Percentiles rank a stretch among this genome's conserved stretches.
These are phyloP conservation scores for Ommatoiulus sabulosus DNA, from an alignment of 2,888 invertebrate species.

Conservation along the genomic window DNA sequence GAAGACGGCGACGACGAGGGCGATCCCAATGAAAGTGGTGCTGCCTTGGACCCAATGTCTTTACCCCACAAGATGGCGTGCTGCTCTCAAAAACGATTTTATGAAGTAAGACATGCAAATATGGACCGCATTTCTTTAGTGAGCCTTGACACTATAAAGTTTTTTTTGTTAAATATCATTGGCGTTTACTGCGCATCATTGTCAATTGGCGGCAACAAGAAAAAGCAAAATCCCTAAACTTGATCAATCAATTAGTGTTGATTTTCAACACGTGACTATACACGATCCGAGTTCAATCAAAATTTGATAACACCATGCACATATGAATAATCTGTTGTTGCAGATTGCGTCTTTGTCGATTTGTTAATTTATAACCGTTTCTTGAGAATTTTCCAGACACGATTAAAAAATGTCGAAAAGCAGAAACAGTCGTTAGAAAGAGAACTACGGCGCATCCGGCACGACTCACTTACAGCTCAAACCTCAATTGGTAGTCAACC, in stretches of 20 bases:
- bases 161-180: too few relatives aligned
- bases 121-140: neutral
- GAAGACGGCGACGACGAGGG: constrained; percentile 34
- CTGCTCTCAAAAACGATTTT: constrained; percentile 37
- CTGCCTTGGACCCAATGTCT: neutral
- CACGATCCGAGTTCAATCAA: too few relatives aligned
- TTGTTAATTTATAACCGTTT: neutral
- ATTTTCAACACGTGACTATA: too few relatives aligned
- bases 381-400: constrained; percentile 9
- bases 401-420: constrained; percentile 48
- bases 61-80: neutral
- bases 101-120: constrained; percentile 26
- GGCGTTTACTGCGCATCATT: too few relatives aligned
- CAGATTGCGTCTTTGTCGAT: neutral
- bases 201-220: too few relatives aligned
- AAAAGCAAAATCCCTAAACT: too few relatives aligned
- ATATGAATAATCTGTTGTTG: neutral
- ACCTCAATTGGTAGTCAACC: neutral
- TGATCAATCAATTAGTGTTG: too few relatives aligned
- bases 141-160: too few relatives aligned
- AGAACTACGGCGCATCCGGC: neutral
- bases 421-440: constrained; percentile 27
- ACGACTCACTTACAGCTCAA: neutral
- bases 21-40: neutral
- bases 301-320: neutral